phyloP scores from a whole-genome alignment of 1,140 invertebrate species.

The Drosophila truncata region DNA sequence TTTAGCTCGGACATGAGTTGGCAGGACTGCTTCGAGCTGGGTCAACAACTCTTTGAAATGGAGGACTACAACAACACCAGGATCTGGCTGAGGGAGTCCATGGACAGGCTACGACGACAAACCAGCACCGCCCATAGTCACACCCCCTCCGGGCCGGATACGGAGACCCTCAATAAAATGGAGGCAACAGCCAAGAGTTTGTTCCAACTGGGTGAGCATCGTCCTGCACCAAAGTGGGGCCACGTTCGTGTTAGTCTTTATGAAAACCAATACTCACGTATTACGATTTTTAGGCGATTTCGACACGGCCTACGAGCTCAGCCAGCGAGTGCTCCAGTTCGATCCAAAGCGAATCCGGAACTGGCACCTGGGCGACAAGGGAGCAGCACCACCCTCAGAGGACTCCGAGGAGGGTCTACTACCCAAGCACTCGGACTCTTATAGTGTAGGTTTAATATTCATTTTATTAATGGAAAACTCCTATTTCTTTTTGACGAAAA shows the following conservation, averaged over 20 bases:
- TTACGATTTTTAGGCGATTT: slow-evolving; percentile 90
- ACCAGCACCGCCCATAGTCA: slow-evolving; percentile 80
- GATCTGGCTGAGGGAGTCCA: slow-evolving; percentile 97
- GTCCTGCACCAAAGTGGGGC: slow-evolving; percentile 87
- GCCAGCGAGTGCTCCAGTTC: slow-evolving; percentile 94
- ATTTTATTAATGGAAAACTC: slow-evolving; percentile 3
- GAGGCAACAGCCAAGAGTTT: slow-evolving; percentile 76
- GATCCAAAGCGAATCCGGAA: slow-evolving; percentile 93
- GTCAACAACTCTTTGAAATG: slow-evolving; percentile 95
- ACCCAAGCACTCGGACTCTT: slow-evolving; percentile 48
- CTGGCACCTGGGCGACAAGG: slow-evolving; percentile 90
- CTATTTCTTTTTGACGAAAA: neutral
- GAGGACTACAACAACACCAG: slow-evolving; percentile 97
- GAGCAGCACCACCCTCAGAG: slow-evolving; percentile 7
- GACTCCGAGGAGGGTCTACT: slow-evolving; percentile 17
- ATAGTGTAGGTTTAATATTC: slow-evolving; percentile 50
- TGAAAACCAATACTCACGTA: slow-evolving; percentile 1
- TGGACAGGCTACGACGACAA: slow-evolving; percentile 87
- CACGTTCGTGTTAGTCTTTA: slow-evolving; percentile 87
- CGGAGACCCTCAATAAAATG: slow-evolving; percentile 87
- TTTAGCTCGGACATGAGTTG: slow-evolving; percentile 89
- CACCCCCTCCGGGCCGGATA: slow-evolving; percentile 86
- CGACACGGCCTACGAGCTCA: slow-evolving; percentile 93
- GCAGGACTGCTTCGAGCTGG: slow-evolving; percentile 98
- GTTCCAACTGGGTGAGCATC: slow-evolving; percentile 87